phyloP scores from a whole-genome alignment of 2,888 invertebrate species.

The Stenolophus ochropezus region DNA sequence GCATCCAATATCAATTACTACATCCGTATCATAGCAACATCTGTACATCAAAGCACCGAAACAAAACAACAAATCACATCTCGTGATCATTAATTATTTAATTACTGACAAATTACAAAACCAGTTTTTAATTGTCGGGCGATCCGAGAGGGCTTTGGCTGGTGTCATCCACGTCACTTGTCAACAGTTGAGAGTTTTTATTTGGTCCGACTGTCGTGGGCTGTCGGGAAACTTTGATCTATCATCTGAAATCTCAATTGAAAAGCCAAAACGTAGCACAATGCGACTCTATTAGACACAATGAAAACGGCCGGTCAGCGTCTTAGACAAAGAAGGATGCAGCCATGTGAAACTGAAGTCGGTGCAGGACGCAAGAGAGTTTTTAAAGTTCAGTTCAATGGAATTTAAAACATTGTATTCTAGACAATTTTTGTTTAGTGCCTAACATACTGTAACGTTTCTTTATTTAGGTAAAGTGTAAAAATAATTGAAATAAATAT shows the following conservation, averaged over 20 bases:
- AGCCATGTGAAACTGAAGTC: background rate
- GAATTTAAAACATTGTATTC: no score
- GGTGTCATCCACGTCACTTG: slow-evolving; percentile 10
- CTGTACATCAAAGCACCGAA: slow-evolving; percentile 26
- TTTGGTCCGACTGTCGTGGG: slow-evolving; percentile 10
- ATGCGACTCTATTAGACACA: slow-evolving; percentile 53
- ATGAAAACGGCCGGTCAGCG: slow-evolving; percentile 52
- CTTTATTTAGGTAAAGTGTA: no score
- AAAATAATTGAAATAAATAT: no score
- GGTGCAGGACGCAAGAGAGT: no score
- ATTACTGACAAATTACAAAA: slow-evolving; percentile 41
- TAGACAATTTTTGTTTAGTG: no score
- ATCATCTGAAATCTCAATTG: slow-evolving; percentile 55
- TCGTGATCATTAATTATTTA: background rate
- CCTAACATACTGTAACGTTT: no score
- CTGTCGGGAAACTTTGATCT: slow-evolving; percentile 53
- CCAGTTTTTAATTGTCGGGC: slow-evolving; percentile 25
- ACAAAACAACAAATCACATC: slow-evolving; percentile 1
- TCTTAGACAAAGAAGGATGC: slow-evolving; percentile 20
- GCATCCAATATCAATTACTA: background rate
- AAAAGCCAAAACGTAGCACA: slow-evolving; percentile 34
- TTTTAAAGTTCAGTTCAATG: no score
- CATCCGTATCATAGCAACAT: background rate
- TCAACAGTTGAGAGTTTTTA: slow-evolving; percentile 25
- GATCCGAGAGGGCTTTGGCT: background rate